Conservation (phyloP, 2,113 vertebrate species). For the Varanus salvator region DNA sequence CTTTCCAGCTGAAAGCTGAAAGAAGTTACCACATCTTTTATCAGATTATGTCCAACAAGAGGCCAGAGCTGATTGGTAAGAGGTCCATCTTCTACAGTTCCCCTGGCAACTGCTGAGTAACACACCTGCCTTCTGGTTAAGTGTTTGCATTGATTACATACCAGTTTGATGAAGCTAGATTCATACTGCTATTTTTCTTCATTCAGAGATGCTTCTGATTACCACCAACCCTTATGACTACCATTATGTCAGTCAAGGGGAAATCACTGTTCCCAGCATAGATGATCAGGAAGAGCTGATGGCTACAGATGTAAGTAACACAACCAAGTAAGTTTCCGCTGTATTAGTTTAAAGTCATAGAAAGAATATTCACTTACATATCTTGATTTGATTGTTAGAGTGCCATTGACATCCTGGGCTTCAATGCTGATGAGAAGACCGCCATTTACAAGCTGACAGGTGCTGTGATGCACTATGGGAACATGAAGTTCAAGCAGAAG, state of each 20-base stretch:
- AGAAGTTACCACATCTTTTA: slow-evolving; percentile 89
- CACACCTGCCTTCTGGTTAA: not conserved
- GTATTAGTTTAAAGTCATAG: not conserved
- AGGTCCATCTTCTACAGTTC: not conserved
- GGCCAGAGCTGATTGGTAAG: slow-evolving; percentile 85
- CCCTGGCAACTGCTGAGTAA: not conserved
- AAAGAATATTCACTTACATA: not conserved
- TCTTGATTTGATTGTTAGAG: slow-evolving; percentile 65
- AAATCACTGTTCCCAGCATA: slow-evolving; percentile 86
- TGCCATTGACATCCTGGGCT: slow-evolving; percentile 86
- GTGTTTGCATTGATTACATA: not conserved
- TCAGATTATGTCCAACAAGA: slow-evolving; percentile 85
- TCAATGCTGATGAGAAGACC: slow-evolving; percentile 81
- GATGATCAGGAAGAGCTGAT: slow-evolving; percentile 83
- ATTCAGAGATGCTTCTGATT: slow-evolving; percentile 85
- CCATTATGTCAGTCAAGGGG: slow-evolving; percentile 81
- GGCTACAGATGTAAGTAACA: slow-evolving; percentile 82
- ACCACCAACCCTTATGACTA: slow-evolving; percentile 89
- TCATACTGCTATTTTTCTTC: not conserved
- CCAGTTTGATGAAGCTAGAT: not conserved
- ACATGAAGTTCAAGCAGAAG: slow-evolving; percentile 91
- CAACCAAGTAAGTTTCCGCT: not conserved
- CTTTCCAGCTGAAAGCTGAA: slow-evolving; percentile 84
- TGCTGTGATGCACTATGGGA: slow-evolving; percentile 87
- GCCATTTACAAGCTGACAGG: slow-evolving; percentile 89